Evolutionary conservation across 2,888 invertebrate genomes (phyloP), one percentile per base, ranked within the genome.

Genomic region (Sarcophaga carnaria): DNA sequence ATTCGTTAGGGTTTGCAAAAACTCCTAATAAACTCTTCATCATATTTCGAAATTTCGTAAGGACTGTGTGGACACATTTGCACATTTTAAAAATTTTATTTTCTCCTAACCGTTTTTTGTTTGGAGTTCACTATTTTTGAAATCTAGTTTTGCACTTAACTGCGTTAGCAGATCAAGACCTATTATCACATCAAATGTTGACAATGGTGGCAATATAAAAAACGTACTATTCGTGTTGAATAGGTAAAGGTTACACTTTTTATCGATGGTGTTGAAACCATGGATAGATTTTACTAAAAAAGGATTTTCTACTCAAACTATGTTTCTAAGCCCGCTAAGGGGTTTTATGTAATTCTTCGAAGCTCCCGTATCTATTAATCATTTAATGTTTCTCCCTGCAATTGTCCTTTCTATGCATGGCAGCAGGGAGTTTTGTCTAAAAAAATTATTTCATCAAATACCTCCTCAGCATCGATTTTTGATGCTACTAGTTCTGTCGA

Each of bases 261-360:
- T 63, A 59, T 81, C 72, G 37, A 87, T 78, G 17, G 22, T 75
- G 59, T 74, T 81, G 47, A 83, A 76, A 11, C 86, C 86, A 66
- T 88, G 80, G 69, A 88, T 85, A 14, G 84, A 87, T 60, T 82
- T 85, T 25, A 81, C 82, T 49, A 72, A 37, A 60, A 86, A 86
- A 14, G 76, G 72, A 5, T 37, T 75, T 22, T 79, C 62, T 47
- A 85, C 85, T 25, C 80, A 47, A 25, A 78, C n/a, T 25, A 83
- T 54, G 63, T 64, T 27, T 67, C 25, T 78, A 49, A 86, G 63
- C 37, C 74, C 76, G 22, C 60, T 72, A 17, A 80, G 20, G n/a
- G 80, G 81, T 67, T 78, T 88, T 12, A 84, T 87, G n/a, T 84
- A 86, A 70, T 80, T 88, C 83, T 87, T 86, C 37, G 85, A 88